phyloP scores from a whole-genome alignment of 2,113 vertebrate genomes.

The Proterorhinus semilunaris region DNA sequence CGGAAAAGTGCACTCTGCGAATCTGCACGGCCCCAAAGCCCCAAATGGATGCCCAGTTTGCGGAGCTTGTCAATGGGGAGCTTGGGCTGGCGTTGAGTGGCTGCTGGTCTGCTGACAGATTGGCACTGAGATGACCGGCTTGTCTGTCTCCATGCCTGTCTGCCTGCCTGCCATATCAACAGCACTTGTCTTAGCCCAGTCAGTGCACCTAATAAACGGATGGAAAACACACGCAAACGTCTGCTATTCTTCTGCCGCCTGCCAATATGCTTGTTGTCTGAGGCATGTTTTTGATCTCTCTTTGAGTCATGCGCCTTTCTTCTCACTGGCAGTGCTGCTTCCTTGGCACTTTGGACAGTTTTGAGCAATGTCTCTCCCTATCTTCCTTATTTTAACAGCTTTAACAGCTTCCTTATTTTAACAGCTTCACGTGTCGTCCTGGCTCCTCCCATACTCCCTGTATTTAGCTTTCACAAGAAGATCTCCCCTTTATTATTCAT shows the following conservation, averaged over 20 bases:
- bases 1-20: constrained; percentile 4
- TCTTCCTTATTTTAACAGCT: constrained; percentile 4
- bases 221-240: constrained; percentile 20
- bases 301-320: not conserved
- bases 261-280: constrained; percentile 16
- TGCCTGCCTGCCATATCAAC: constrained; percentile 39
- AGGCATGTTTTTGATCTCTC: not conserved
- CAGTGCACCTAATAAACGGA: constrained; percentile 15
- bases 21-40: constrained; percentile 27
- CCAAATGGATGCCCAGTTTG: constrained; percentile 13
- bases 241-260: constrained; percentile 13
- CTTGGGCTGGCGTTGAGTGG: constrained; percentile 25
- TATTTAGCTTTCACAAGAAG: constrained; percentile 27
- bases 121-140: constrained; percentile 44
- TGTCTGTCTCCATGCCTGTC: constrained; percentile 46
- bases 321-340: not conserved
- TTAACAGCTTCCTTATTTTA: constrained; percentile 12
- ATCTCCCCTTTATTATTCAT: constrained; percentile 60
- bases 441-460: constrained; percentile 12
- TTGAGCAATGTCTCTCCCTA: constrained; percentile 4
- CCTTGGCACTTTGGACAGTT: not conserved
- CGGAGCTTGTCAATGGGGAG: constrained; percentile 30
- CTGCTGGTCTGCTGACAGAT: constrained; percentile 46
- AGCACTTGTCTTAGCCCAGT: constrained; percentile 42
- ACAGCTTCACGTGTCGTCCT: constrained; percentile 15